Conservation (phyloP, 2,113 vertebrate species). For the Rhagologus leucostigma region DNA sequence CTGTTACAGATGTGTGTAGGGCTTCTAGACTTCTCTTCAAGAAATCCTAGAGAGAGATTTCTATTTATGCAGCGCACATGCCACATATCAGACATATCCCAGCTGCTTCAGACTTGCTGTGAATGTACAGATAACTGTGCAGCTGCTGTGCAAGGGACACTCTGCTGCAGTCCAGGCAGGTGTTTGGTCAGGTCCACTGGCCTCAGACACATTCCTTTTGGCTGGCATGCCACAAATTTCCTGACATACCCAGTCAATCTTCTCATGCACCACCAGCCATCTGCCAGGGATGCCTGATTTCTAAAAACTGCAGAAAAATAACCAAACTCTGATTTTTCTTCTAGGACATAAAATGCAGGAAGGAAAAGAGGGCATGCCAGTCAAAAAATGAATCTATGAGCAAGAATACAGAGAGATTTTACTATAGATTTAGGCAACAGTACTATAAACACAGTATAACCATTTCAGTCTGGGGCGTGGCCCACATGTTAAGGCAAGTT, state of each 20-base stretch:
- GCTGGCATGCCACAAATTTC: not conserved
- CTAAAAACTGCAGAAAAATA: not conserved
- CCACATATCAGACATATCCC: not conserved
- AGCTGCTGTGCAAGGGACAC: fast-evolving
- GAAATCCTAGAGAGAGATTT: not conserved
- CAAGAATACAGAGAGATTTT: not conserved
- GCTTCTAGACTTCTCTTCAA: not conserved
- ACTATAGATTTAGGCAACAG: not conserved
- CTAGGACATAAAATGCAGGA: not conserved
- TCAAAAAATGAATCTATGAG: not conserved
- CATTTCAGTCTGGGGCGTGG: not conserved
- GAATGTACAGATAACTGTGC: not conserved
- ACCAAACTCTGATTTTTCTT: not conserved
- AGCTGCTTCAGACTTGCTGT: not conserved
- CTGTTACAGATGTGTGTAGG: not conserved
- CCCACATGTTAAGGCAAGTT: not conserved
- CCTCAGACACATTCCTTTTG: not conserved
- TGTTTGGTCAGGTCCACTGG: not conserved
- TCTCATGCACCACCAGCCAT: not conserved
- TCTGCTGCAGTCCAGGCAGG: not conserved
- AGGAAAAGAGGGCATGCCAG: not conserved
- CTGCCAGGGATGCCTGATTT: not conserved
- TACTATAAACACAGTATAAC: not conserved
- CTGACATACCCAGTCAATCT: not conserved
- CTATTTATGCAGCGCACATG: not conserved